Conservation (phyloP, 2,888 invertebrate species). For the Drosophila villosipedis region DNA sequence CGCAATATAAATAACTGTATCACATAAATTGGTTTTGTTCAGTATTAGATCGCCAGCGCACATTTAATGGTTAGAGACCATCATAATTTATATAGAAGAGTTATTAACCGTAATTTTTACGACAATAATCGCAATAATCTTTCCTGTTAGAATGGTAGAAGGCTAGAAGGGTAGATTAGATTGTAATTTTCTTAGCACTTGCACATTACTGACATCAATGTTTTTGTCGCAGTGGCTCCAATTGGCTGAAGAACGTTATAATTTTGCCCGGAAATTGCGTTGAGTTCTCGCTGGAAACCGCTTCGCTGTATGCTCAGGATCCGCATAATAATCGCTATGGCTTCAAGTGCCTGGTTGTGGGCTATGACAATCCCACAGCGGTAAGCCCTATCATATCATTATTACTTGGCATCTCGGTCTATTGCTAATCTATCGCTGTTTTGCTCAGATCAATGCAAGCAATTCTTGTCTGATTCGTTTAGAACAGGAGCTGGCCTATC, state of each 20-base stretch:
- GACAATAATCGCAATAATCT: too few species aligned
- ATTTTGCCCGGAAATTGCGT: constrained; percentile 97
- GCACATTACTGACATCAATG: not conserved
- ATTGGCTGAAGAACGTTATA: constrained; percentile 94
- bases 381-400: constrained; percentile 61
- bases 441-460: constrained; percentile 80
- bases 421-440: constrained; percentile 15
- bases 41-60: too few species aligned
- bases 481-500: constrained; percentile 95
- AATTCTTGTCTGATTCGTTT: constrained; percentile 87
- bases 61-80: too few species aligned
- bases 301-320: constrained; percentile 96
- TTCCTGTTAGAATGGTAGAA: too few species aligned
- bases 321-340: constrained; percentile 92
- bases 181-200: too few species aligned
- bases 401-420: not conserved
- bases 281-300: constrained; percentile 97
- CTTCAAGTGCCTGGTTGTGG: constrained; percentile 93
- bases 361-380: constrained; percentile 90
- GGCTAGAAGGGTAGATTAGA: too few species aligned
- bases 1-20: too few species aligned
- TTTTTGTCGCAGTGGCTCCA: constrained; percentile 70
- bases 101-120: too few species aligned
- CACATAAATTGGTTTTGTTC: too few species aligned
- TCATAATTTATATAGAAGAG: too few species aligned